Base-by-base conservation (phyloP, 2,888 invertebrate species). In the Heliconius erato region DNA sequence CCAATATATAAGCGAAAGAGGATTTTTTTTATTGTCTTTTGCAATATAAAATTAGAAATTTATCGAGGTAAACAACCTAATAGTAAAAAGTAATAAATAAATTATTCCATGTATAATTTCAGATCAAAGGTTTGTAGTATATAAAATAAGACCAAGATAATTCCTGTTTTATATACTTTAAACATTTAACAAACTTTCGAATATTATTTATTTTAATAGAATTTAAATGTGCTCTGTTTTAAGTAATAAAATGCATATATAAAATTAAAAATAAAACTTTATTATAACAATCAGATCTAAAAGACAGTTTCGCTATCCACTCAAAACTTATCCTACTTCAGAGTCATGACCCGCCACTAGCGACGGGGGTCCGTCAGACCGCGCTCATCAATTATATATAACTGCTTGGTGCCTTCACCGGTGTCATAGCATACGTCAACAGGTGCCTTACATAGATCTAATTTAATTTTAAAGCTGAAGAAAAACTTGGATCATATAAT, bases 381-480 rank as follows among this genome's bases (percentile, higher is more conserved):
- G 84, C 88, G 89, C 90, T 91, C 93, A 92, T 93, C 92, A 92
- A 93, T 93, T 91, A 93, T 83, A 84, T 74, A 88, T 59, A 84
- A 83, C 86, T 85, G 87, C 85, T 85, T 77, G 87, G 84, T 84
- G 86, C 86, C 85, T 84, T 84, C 79, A 77, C 76, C 82, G 85
- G 85, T 85, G 86, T 86, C 87, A 84, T 86, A 83, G 87, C 86
- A 88, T 87, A 88, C 91, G 90, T 92, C 92, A 92, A 92, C 93
- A 93, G 93, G 93, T 93, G 93, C 89, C 88, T 84, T 86, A 84
- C 81, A 82, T 84, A 86, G 81, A 82, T 85, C 83, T 85, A 82
- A 86, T 85, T 86, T 86, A 85, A 86, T 85, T 86, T 85, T 83
- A 79, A 74, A 82, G 49, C 74, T 59, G 74, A 59, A 68, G 77